phyloP scores from a whole-genome alignment of 2,797 vertebrate species.

The Lagocephalus sceleratus region DNA sequence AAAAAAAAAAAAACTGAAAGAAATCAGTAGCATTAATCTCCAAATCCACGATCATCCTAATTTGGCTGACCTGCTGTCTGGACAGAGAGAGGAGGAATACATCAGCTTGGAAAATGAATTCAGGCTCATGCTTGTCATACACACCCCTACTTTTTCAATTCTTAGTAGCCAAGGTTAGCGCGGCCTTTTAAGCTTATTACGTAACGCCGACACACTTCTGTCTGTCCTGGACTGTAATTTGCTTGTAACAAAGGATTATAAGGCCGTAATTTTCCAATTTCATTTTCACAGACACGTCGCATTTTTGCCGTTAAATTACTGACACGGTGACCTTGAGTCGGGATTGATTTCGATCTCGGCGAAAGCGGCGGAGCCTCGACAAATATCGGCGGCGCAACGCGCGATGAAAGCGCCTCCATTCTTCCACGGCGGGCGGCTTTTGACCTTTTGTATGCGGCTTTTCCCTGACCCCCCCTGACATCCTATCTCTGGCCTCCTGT shows the following conservation, averaged over 20 bases:
- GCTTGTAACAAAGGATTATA: neutral
- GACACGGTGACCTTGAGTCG: too few species aligned
- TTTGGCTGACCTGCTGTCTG: too few species aligned
- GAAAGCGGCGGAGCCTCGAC: too few species aligned
- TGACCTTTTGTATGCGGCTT: slow-evolving; percentile 41
- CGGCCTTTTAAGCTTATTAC: slow-evolving; percentile 21
- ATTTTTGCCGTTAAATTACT: too few species aligned
- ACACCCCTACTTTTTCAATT: neutral
- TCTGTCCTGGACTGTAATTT: slow-evolving; percentile 8
- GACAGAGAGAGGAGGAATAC: too few species aligned
- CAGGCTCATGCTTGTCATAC: neutral
- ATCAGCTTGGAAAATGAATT: too few species aligned
- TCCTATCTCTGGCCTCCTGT: slow-evolving; percentile 24
- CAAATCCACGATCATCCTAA: too few species aligned
- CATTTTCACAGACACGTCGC: neutral
- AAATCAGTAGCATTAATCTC: too few species aligned
- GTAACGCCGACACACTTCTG: slow-evolving; percentile 14
- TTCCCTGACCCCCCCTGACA: slow-evolving; percentile 27
- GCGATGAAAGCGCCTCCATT: neutral
- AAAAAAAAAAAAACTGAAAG: too few species aligned
- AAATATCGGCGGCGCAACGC: too few species aligned
- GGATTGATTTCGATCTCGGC: too few species aligned
- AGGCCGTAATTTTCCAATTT: neutral
- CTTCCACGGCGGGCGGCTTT: neutral
- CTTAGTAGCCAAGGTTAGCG: slow-evolving; percentile 10